Base-by-base conservation (phyloP, 2,888 invertebrate species). In the Rhaphigaster nebulosa region DNA sequence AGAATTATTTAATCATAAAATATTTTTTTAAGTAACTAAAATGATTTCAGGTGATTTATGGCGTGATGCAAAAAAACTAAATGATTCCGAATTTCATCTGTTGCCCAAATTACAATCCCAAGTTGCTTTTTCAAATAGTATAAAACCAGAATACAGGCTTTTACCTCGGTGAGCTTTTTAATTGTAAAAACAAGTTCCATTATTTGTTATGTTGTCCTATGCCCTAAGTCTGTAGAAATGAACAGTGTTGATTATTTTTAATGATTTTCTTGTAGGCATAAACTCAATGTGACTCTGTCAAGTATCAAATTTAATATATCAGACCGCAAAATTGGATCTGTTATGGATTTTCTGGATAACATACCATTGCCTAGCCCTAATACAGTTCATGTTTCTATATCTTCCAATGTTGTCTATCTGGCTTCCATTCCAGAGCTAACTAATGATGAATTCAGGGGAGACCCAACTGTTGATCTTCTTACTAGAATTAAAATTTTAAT, bases 221-320 rank as follows among this genome's bases (percentile, higher is more conserved):
- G 8, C 5, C 41, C 23, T 29, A 76, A 15, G 52, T 26, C 18
- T 65, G 38, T 87, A 41, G 4, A 54, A 84, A 45, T 45, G 15
- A 15, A 23, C 41, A 50, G 15, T 0, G 52, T 80, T 90, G 76
- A 52, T 54, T 38, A 54, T 38, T 65, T 70, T 54, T 41, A 34
- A n/a, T 87, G 50, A 23, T 26, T 88, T 84, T 88, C 38, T 91
- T 91, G 38, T 88, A 92, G 97, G 93, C 96, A 96, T 93, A 97
- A 97, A 94, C 94, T 97, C 88, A 97, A 96, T 93, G 95, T 97
- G 76, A 95, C 96, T 0, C 94, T 97, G 45, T 96, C 96, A 41
- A 96, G 96, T 92, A 93, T 97, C 80, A 97, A 97, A 93, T 93
- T 97, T 60, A 97, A 97, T 93, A 94, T 97, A 60, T 97, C 97